A percentile compares a stretch with the other conserved stretches of the same genome.
Evolutionary conservation across 2,888 invertebrate species (phyloP).

Genomic region (Eristalis pertinax): DNA sequence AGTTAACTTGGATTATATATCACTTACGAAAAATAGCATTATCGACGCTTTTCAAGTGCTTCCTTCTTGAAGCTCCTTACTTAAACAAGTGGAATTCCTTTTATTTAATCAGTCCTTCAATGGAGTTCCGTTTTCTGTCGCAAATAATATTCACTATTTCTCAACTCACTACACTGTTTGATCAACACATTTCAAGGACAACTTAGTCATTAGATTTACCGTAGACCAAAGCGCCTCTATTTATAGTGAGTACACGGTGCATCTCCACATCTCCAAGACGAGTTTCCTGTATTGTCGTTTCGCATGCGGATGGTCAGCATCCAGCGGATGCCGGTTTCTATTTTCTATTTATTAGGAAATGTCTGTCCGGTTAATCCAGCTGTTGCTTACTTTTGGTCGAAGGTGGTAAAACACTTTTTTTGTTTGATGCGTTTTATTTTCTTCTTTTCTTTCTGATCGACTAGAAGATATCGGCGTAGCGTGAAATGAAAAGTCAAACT

Average conservation of each 20-base stretch:
- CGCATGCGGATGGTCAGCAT: slow-evolving; percentile 28
- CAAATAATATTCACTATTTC: neutral
- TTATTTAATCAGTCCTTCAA: neutral
- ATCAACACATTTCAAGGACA: slow-evolving; percentile 79
- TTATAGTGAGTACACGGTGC: slow-evolving; percentile 72
- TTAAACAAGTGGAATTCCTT: neutral
- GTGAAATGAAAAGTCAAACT: slow-evolving; percentile 57
- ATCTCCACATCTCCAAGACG: slow-evolving; percentile 30
- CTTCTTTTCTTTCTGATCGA: slow-evolving; percentile 1
- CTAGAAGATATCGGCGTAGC: slow-evolving; percentile 24
- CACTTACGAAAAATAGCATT: slow-evolving; percentile 64
- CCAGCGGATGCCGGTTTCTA: slow-evolving; percentile 54
- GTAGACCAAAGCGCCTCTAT: slow-evolving; percentile 73
- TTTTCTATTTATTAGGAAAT: slow-evolving; percentile 61
- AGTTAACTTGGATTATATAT: neutral
- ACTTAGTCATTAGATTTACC: slow-evolving; percentile 79
- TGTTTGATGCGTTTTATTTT: neutral
- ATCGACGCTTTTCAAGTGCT: neutral
- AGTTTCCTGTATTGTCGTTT: slow-evolving; percentile 49
- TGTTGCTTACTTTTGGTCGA: slow-evolving; percentile 15
- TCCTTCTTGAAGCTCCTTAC: neutral
- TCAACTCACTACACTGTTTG: slow-evolving; percentile 36
- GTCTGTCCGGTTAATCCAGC: slow-evolving; percentile 54
- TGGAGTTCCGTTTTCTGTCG: neutral
- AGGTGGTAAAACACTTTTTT: slow-evolving; percentile 3